Evolutionary conservation across 2,797 vertebrate genomes (phyloP).

Genomic region (Hirundo rustica): DNA sequence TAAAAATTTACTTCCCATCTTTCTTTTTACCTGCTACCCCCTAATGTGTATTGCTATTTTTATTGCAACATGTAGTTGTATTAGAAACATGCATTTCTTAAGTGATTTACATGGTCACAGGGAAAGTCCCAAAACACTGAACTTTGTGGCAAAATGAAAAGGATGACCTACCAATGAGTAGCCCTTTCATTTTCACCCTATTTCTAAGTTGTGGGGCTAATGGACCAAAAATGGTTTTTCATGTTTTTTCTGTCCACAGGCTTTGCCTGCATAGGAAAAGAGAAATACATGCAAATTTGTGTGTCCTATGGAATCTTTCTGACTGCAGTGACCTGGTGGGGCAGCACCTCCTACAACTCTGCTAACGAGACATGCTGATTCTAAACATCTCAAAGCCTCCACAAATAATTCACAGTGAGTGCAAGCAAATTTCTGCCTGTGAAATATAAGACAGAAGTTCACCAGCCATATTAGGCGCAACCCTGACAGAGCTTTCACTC

Average conservation of each 20-base stretch:
- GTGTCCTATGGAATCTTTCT: not conserved
- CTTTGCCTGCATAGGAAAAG: not conserved
- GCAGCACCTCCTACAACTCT: not conserved
- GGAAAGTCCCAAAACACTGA: not conserved
- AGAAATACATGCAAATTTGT: not conserved
- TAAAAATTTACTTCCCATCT: not conserved
- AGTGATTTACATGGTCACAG: not conserved
- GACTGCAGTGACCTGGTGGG: not conserved
- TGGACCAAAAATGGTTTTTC: not conserved
- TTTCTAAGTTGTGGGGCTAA: not conserved
- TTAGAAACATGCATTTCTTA: not conserved
- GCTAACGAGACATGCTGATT: not conserved
- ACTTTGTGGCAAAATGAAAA: not conserved
- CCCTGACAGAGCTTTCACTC: constrained; percentile 10
- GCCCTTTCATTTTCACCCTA: not conserved
- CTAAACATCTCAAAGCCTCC: not conserved
- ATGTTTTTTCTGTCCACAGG: not conserved
- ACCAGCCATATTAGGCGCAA: not conserved
- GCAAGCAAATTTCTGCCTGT: not conserved
- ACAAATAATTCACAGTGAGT: not conserved
- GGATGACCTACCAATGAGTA: not conserved
- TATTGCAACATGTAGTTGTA: not conserved
- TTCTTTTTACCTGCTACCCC: not conserved
- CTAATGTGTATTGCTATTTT: not conserved
- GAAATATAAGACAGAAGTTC: not conserved